Conservation (phyloP, 2,113 vertebrate species). For the Cariama cristata region DNA sequence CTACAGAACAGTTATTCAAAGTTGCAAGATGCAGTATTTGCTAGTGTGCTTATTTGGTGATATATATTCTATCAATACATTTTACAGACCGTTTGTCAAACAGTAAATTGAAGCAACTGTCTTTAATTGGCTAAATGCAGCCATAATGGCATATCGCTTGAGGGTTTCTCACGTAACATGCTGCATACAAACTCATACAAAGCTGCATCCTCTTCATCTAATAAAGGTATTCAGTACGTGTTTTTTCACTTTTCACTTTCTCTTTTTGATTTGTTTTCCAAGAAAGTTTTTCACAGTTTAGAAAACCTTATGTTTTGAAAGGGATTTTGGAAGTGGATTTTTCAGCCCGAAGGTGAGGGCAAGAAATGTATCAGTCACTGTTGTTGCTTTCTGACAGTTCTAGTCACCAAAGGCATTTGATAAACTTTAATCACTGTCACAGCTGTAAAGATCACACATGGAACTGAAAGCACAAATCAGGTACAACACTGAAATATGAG, state of each 20-base stretch:
- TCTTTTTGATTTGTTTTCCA: conserved; percentile 39
- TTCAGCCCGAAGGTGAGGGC: not conserved
- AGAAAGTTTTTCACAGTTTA: conserved; percentile 26
- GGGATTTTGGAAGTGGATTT: not conserved
- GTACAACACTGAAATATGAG: not conserved
- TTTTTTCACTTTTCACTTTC: not conserved
- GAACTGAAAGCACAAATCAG: conserved; percentile 32
- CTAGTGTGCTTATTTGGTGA: not conserved
- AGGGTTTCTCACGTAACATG: not conserved
- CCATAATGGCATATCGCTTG: not conserved
- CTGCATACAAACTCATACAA: not conserved
- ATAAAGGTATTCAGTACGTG: not conserved
- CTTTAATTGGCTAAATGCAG: not conserved
- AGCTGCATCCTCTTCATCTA: not conserved
- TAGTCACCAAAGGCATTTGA: conserved; percentile 66
- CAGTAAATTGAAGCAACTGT: not conserved
- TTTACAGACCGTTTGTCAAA: not conserved
- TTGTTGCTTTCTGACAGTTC: conserved; percentile 64
- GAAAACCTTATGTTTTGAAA: conserved; percentile 27
- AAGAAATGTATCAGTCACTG: conserved; percentile 69
- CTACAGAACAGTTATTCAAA: not conserved
- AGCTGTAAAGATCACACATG: conserved; percentile 58
- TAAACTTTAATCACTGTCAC: conserved; percentile 73
- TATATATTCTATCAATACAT: not conserved
- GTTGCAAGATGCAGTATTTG: not conserved